A percentile compares a stretch with the other conserved stretches of the same genome.
These are phyloP conservation scores for Perognathus longimembris DNA, from an alignment of 2,113 vertebrate species.

Conservation along the genomic window DNA sequence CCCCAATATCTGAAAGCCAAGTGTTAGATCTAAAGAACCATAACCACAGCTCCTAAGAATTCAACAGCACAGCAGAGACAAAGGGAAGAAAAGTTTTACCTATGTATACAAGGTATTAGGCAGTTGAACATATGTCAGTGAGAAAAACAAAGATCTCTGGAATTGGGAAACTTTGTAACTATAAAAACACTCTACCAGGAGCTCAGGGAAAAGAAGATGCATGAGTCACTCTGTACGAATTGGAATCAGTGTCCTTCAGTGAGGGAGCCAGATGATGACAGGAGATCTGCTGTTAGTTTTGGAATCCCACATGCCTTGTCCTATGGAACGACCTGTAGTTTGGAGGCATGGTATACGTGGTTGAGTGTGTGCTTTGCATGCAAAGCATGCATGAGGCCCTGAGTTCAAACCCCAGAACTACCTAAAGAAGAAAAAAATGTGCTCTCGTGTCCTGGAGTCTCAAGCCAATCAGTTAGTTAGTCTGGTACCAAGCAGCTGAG, in stretches of 20 bases:
- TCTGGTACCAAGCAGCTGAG: background rate
- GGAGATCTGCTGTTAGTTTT: background rate
- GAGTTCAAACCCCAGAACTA: no score
- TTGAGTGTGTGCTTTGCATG: no score
- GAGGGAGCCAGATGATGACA: background rate
- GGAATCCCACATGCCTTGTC: background rate
- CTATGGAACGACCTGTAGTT: background rate
- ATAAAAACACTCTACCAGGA: background rate
- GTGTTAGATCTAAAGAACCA: background rate
- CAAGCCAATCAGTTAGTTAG: background rate
- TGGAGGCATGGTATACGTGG: no score
- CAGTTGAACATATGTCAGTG: background rate
- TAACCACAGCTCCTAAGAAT: background rate
- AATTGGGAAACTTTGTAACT: background rate
- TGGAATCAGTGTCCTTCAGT: background rate
- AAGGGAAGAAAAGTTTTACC: background rate
- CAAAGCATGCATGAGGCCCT: no score
- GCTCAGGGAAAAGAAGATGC: fast-evolving
- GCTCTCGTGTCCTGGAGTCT: background rate
- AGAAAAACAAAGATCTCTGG: background rate
- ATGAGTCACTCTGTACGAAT: background rate
- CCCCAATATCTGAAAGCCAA: background rate
- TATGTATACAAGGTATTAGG: background rate
- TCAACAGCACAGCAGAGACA: background rate
- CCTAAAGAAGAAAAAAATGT: background rate